Evolutionary conservation across 2,797 vertebrate species (phyloP), one percentile per base, ranked within the genome.

Genomic region (Galago senegalensis): DNA sequence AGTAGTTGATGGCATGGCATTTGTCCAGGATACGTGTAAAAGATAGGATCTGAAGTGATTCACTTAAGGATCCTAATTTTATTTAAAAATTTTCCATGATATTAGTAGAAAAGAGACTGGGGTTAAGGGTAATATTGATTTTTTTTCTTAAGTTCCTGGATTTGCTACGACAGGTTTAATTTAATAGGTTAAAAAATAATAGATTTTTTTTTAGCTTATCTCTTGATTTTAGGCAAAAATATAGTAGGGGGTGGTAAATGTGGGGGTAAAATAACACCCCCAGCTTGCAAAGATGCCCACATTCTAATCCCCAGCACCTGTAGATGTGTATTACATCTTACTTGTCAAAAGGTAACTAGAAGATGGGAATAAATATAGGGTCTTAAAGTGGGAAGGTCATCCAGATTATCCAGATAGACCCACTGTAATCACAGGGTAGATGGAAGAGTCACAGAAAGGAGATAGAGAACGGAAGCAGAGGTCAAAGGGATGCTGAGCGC

Each of bases 141-240:
- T 88, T 92, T 58, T 79, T 90, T n/a, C 53, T 70, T 13, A 63
- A 60, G 21, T 77, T 70, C 40, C 49, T 40, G 37, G 49, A 53
- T 77, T 53, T 95, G 61, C 63, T 67, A 7, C 25, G 34, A 9
- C 18, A 89, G 27, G 18, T 18, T 18, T 79, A 53, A 89, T 73
- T 93, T 84, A 46, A 46, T 73, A 85, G 65, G 58, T 27, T 86
- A 20, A 86, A 85, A 93, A 84, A 34, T 7, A 43, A 43, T 43
- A 43, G 40, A 4, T 61, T 58, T 4, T 31, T 40, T 89, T 89
- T 85, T 17, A 53, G 56, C 18, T 43, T 34, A 6, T 83, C 43
- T 76, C 23, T 84, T 43, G 17, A 67, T 13, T 77, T 60, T 61
- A 69, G 31, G 16, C 6, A 61, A 77, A 88, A 63, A 56, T 70